Conservation (phyloP, 2,888 invertebrate species). For the Pocota personata region DNA sequence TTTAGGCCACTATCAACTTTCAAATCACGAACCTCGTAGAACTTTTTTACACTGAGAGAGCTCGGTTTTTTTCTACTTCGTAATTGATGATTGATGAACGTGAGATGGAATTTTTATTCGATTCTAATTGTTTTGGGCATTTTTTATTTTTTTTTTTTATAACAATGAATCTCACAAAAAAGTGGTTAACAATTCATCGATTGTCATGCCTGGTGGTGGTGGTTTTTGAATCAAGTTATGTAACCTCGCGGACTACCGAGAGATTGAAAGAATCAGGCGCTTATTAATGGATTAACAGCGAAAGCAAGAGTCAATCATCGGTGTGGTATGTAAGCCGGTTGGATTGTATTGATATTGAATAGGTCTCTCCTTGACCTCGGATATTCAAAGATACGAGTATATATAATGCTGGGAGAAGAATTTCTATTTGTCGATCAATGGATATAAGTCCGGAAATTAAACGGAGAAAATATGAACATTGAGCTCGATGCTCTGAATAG, state of each 20-base stretch:
- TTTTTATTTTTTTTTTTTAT: not conserved
- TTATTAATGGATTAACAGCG: constrained; percentile 22
- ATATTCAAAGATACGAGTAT: no score
- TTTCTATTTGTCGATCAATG: not conserved
- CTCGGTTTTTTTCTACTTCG: constrained; percentile 3
- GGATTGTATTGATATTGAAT: not conserved
- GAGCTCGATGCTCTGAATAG: not conserved
- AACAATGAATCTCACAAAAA: not conserved
- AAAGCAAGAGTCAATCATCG: constrained; percentile 40
- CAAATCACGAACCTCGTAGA: constrained; percentile 5
- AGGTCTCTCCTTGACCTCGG: not conserved
- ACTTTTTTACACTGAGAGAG: no score
- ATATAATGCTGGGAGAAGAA: not conserved
- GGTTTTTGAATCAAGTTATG: constrained; percentile 8
- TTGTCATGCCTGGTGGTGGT: not conserved
- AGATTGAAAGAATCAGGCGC: not conserved
- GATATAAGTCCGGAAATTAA: not conserved
- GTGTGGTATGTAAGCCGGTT: not conserved
- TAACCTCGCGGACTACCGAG: not conserved
- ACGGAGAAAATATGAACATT: not conserved
- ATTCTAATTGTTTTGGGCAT: constrained; percentile 39
- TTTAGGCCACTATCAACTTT: constrained; percentile 30
- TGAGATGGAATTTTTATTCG: constrained; percentile 55
- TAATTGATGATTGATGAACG: constrained; percentile 60
- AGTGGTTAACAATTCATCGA: not conserved